phyloP scores from a whole-genome alignment of 2,888 invertebrate species.

The Parthenolecanium corni region DNA sequence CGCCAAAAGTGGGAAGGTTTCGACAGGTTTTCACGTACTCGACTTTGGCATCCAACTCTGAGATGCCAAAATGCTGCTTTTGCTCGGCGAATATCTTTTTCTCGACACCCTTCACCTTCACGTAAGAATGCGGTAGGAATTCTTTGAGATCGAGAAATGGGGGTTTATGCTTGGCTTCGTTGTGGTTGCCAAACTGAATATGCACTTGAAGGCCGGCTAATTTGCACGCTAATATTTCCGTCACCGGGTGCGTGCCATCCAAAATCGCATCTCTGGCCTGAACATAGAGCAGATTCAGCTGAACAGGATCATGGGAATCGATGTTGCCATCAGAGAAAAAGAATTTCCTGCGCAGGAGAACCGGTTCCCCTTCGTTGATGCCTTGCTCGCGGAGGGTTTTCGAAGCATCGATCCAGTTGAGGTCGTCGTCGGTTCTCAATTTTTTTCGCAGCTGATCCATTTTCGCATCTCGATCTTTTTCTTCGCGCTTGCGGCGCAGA shows the following conservation, averaged over 20 bases:
- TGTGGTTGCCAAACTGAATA: conserved; percentile 94
- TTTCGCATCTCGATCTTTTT: conserved; percentile 73
- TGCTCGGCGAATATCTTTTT: conserved; percentile 95
- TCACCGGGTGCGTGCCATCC: conserved; percentile 94
- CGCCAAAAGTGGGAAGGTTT: conserved; percentile 92
- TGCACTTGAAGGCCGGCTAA: conserved; percentile 98
- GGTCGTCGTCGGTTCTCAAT: conserved; percentile 95
- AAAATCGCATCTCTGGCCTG: conserved; percentile 92
- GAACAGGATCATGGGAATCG: conserved; percentile 93
- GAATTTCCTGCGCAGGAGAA: conserved; percentile 83
- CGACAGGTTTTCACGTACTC: conserved; percentile 91
- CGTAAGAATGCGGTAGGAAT: conserved; percentile 90
- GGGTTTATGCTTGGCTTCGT: conserved; percentile 79
- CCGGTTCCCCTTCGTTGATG: conserved; percentile 82
- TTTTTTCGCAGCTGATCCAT: conserved; percentile 96
- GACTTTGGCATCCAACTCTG: conserved; percentile 93
- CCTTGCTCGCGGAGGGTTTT: conserved; percentile 97
- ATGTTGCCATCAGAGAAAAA: conserved; percentile 99
- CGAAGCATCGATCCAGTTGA: conserved; percentile 97
- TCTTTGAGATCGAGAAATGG: conserved; percentile 93
- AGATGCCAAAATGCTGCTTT: conserved; percentile 62
- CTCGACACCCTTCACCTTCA: conserved; percentile 89
- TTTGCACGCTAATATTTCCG: conserved; percentile 84
- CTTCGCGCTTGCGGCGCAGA: conserved; percentile 58
- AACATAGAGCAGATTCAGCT: conserved; percentile 91